Percentiles rank a stretch among this genome's conserved stretches.
Evolutionary conservation across 2,797 vertebrate species (phyloP).

Genomic region (Neopelma chrysocephalum): DNA sequence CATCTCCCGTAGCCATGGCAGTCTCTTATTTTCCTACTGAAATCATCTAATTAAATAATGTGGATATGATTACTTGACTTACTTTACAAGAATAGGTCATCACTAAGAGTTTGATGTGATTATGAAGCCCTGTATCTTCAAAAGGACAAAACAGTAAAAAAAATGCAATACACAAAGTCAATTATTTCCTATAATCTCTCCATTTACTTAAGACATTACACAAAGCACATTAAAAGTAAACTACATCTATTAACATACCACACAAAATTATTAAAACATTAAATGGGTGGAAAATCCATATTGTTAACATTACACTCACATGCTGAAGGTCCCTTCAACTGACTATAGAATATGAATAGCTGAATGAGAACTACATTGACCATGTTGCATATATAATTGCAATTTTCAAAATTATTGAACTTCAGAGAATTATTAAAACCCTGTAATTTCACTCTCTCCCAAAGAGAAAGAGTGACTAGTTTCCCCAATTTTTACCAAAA

Average conservation of each 20-base stretch:
- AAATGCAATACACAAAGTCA: constrained; percentile 47
- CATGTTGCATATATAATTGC: not conserved
- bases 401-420: constrained; percentile 54
- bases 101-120: constrained; percentile 61
- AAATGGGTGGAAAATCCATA: constrained; percentile 31
- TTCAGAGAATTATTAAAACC: constrained; percentile 64
- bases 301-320: constrained; percentile 25
- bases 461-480: not conserved
- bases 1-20: not conserved
- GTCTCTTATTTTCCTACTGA: not conserved
- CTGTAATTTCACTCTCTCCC: not conserved
- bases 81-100: constrained; percentile 56
- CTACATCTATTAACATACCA: constrained; percentile 36
- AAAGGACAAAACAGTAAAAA: constrained; percentile 44
- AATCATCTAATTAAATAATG: constrained; percentile 58
- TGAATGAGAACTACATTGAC: constrained; percentile 37
- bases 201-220: constrained; percentile 55
- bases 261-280: constrained; percentile 53
- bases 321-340: constrained; percentile 35
- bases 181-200: constrained; percentile 59
- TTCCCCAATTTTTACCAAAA: not conserved
- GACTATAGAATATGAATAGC: constrained; percentile 27
- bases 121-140: constrained; percentile 51
- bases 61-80: constrained; percentile 60
- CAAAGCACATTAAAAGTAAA: constrained; percentile 62